These are phyloP conservation scores for Drosophila formosana DNA, from an alignment of 2,888 invertebrate species.

Conservation along the genomic window DNA sequence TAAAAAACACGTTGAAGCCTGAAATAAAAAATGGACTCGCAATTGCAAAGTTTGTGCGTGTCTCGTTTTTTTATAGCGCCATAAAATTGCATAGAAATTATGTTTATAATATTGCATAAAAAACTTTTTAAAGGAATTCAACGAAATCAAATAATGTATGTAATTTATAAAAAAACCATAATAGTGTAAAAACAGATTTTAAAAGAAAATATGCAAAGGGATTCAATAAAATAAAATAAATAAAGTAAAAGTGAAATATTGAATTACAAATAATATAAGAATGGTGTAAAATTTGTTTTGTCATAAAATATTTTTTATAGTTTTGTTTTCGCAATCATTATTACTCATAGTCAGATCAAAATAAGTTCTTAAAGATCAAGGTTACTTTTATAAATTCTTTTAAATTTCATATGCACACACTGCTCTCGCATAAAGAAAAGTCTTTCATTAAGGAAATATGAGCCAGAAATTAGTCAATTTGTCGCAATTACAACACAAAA, in stretches of 20 bases:
- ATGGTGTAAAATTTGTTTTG: no score
- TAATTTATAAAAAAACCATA: no score
- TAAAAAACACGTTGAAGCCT: conserved; percentile 34
- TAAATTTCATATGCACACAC: background rate
- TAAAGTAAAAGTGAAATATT: no score
- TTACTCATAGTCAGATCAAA: background rate
- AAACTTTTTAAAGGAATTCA: conserved; percentile 9
- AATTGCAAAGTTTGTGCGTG: conserved; percentile 36
- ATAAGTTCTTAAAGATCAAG: background rate
- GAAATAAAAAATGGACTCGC: background rate
- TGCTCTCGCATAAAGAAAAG: background rate
- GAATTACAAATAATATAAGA: no score
- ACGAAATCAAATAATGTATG: background rate
- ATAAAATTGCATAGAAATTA: conserved; percentile 33
- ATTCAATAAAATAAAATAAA: no score
- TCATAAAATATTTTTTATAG: conserved; percentile 1
- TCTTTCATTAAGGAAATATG: conserved; percentile 7
- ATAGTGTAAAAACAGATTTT: no score
- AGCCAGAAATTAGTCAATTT: conserved; percentile 44
- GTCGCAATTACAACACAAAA: conserved; percentile 58
- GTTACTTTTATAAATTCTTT: conserved; percentile 2
- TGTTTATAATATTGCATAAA: conserved; percentile 27
- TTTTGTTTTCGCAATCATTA: background rate
- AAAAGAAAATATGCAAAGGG: no score
- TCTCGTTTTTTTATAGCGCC: conserved; percentile 30